These are phyloP conservation scores for Elymnias hypermnestra DNA, from an alignment of 1,140 invertebrate genomes.

Conservation along the genomic window DNA sequence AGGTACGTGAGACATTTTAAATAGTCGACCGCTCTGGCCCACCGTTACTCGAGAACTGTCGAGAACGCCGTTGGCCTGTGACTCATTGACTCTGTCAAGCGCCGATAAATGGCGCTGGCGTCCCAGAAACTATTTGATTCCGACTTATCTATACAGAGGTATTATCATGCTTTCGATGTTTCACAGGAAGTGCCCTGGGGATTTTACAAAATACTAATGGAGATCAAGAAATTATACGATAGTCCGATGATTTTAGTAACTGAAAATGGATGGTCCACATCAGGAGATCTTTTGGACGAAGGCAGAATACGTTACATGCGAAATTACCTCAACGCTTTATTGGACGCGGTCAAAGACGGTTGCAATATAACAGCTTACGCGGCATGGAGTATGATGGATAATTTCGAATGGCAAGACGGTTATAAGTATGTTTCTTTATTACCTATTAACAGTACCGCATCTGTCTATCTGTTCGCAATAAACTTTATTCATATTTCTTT, in stretches of 20 bases:
- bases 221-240: constrained; percentile 39
- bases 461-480: no score
- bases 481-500: no score
- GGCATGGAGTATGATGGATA: constrained; percentile 81
- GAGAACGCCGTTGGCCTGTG: no score
- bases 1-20: no score
- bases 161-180: no score
- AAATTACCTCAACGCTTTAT: constrained; percentile 52
- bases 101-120: no score
- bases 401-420: constrained; percentile 78
- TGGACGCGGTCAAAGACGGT: constrained; percentile 52
- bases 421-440: constrained; percentile 67
- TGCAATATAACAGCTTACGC: constrained; percentile 73
- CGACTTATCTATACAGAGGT: no score
- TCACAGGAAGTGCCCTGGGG: constrained; percentile 38
- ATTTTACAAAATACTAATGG: constrained; percentile 37
- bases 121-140: no score
- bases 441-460: no score
- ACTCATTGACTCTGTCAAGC: no score
- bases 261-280: constrained; percentile 53
- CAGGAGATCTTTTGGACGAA: constrained; percentile 37
- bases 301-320: constrained; percentile 60
- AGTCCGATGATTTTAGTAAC: constrained; percentile 38
- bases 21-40: no score
- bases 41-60: no score